Percentiles rank a stretch among this genome's conserved stretches.
Evolutionary conservation across 2,888 invertebrate species (phyloP).

Genomic region (Dioctria rufipes): DNA sequence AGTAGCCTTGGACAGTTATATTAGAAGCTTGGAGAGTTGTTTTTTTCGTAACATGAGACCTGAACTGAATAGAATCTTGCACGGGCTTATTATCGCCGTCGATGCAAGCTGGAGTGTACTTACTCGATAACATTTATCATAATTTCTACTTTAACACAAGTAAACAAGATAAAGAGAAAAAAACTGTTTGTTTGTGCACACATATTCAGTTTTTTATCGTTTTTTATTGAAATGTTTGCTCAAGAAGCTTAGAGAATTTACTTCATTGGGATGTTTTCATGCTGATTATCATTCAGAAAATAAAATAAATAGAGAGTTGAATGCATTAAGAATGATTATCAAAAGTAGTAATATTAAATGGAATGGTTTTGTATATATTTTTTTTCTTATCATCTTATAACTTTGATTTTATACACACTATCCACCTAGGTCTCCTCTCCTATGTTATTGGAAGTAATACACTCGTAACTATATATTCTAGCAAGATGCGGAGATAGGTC

Average conservation of each 20-base stretch:
- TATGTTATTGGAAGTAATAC: too few relatives aligned
- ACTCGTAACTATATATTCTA: too few relatives aligned
- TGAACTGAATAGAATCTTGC: neutral
- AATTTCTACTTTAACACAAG: neutral
- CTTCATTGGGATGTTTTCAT: neutral
- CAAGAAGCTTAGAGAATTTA: neutral
- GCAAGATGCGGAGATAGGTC: too few relatives aligned
- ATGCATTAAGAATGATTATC: too few relatives aligned
- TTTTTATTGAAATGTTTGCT: neutral
- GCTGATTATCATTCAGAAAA: too few relatives aligned
- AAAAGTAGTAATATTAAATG: too few relatives aligned
- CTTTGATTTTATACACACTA: too few relatives aligned
- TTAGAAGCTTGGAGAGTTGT: neutral
- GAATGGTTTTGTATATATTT: too few relatives aligned
- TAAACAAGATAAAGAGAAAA: constrained; percentile 11
- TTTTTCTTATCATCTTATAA: too few relatives aligned
- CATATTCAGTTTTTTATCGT: neutral
- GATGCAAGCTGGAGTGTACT: neutral
- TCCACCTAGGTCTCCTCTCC: too few relatives aligned
- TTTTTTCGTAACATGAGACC: neutral
- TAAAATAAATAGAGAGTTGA: too few relatives aligned
- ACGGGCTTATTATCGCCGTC: neutral
- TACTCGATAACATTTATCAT: constrained; percentile 14
- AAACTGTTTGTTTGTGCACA: neutral
- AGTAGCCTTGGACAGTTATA: neutral